Evolutionary conservation across 2,888 invertebrate genomes (phyloP).

Genomic region (Homarus gammarus): DNA sequence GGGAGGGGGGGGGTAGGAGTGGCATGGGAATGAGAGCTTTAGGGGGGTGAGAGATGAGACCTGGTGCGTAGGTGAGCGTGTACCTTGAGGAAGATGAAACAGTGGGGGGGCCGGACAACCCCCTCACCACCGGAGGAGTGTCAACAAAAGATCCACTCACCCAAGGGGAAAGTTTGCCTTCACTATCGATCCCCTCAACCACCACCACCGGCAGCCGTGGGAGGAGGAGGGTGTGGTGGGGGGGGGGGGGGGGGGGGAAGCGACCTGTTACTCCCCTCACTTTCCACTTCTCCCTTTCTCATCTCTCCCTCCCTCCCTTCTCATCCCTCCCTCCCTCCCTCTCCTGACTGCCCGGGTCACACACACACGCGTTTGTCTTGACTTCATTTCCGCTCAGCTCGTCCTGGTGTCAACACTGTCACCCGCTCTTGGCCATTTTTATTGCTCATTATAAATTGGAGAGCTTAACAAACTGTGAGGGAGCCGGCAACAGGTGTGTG

Average conservation of each 20-base stretch:
- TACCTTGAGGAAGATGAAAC: neutral
- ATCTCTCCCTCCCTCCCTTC: neutral
- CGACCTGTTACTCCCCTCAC: neutral
- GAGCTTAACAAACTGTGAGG: neutral
- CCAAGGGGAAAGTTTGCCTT: constrained; percentile 65
- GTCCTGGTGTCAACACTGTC: neutral
- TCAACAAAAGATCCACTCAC: constrained; percentile 62
- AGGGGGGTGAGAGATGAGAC: too few species aligned
- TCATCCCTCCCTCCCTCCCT: neutral
- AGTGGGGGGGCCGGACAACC: neutral
- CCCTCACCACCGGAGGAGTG: constrained; percentile 28
- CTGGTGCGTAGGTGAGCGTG: neutral
- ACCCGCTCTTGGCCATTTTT: neutral
- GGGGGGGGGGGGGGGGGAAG: neutral
- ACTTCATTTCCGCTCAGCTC: constrained; percentile 8
- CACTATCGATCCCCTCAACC: constrained; percentile 59
- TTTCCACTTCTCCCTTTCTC: neutral
- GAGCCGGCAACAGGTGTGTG: neutral
- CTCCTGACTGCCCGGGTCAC: neutral
- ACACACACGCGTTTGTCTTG: neutral
- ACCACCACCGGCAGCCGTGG: constrained; percentile 29
- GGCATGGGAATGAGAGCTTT: neutral
- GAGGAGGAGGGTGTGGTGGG: neutral
- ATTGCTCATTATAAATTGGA: constrained; percentile 13
- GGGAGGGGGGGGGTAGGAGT: neutral